These are phyloP conservation scores for Lamellibrachia columna DNA, from an alignment of 2,888 invertebrate genomes.

Conservation along the genomic window DNA sequence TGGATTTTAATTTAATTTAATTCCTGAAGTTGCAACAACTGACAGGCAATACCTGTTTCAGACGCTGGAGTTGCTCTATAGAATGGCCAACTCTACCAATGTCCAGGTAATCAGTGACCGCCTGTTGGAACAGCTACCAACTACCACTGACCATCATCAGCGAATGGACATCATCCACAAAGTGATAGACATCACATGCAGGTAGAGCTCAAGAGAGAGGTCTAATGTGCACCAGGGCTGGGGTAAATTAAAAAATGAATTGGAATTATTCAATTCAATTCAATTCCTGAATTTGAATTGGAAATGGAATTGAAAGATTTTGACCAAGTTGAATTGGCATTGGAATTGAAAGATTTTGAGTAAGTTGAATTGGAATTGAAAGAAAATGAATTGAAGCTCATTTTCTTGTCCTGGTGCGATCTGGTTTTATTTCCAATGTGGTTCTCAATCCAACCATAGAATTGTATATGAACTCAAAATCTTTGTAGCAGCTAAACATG, in stretches of 20 bases:
- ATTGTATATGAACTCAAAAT: too few relatives aligned
- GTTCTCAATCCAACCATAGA: too few relatives aligned
- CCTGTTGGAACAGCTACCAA: slow-evolving; percentile 51
- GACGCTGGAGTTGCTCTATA: slow-evolving; percentile 60
- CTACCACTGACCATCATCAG: slow-evolving; percentile 42
- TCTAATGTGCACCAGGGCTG: not conserved
- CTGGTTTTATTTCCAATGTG: too few relatives aligned
- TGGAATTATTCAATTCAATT: too few relatives aligned
- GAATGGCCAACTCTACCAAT: slow-evolving; percentile 59
- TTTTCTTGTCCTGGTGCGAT: too few relatives aligned
- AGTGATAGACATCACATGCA: slow-evolving; percentile 38
- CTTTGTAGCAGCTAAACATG: too few relatives aligned
- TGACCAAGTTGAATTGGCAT: too few relatives aligned
- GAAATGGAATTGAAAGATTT: too few relatives aligned
- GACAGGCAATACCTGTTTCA: slow-evolving; percentile 39
- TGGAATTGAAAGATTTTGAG: too few relatives aligned
- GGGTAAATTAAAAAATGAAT: not conserved
- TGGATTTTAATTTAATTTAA: not conserved
- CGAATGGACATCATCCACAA: slow-evolving; percentile 48
- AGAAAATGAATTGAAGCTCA: too few relatives aligned
- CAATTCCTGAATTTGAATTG: too few relatives aligned
- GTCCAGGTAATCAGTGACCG: slow-evolving; percentile 56
- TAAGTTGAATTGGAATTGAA: too few relatives aligned
- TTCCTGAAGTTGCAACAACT: not conserved
- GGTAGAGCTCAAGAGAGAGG: not conserved